Evolutionary conservation across 2,888 invertebrate genomes (phyloP), one percentile per base, ranked within the genome.

Genomic region (Anthophora plumipes): DNA sequence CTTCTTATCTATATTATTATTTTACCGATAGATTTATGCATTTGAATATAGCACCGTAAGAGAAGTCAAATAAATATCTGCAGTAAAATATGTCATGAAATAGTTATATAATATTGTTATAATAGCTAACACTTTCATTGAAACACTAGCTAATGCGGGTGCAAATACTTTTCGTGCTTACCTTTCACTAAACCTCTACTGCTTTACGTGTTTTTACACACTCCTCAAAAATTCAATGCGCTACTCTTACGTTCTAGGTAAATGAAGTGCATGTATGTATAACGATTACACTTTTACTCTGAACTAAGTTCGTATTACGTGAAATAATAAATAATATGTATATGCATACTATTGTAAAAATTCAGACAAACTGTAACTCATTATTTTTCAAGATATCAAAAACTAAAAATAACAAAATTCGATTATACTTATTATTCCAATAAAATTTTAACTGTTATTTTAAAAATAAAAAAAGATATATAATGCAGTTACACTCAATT

Each of bases 181-280:
- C 54, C 67, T 67, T 67, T 54, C 66, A 66, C 66, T 66, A 63
- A 12, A 46, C 20, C 25, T 67, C 17, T 41, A n/a, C 41, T 67
- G 41, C 25, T 67, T 67, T 67, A 31, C 67, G 54, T 67, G 54
- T 67, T 67, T 67, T 67, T 54, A 41, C 41, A 25, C 41, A 43
- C 25, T 54, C 17, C n/a, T 54, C 5, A 55, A 67, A 54, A 67
- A 31, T 67, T 25, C 54, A 41, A 41, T n/a, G 41, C n/a, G 25
- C n/a, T 41, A 25, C 17, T 12, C 54, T 52, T 66, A 66, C 54
- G 9, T 67, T 43, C 64, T 41, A 54, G 14, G 25, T n/a, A 25
- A 25, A 8, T 14, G 20, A 17, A 52, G 17, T 11, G 17, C 12
- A 41, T 25, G 25, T n/a, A n/a, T 8, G 12, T 54, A n/a, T 54